Conservation (phyloP, 2,797 vertebrate genomes). For the Xerus rutilus region DNA sequence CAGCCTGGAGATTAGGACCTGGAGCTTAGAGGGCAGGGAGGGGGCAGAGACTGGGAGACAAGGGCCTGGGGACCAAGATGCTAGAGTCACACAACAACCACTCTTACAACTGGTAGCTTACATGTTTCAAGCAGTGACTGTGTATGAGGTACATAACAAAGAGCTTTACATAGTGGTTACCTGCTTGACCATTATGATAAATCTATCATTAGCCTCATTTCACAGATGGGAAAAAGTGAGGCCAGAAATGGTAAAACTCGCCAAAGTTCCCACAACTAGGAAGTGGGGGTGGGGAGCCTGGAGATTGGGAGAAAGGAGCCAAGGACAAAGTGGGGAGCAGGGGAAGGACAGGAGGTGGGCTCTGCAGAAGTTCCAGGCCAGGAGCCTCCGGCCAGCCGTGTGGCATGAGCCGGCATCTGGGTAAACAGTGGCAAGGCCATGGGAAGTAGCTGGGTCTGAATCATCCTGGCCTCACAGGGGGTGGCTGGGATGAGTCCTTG, state of each 20-base stretch:
- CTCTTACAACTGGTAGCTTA: background rate
- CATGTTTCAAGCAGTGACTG: background rate
- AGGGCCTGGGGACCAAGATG: background rate
- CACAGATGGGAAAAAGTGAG: slow-evolving; percentile 54
- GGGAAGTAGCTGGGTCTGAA: slow-evolving; percentile 65
- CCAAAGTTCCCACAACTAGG: background rate
- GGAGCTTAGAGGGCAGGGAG: background rate
- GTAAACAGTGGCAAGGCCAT: slow-evolving; percentile 65
- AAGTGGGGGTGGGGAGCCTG: background rate
- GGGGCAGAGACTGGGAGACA: background rate
- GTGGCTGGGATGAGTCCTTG: background rate
- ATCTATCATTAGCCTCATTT: background rate
- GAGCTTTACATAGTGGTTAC: background rate
- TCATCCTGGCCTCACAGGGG: slow-evolving; percentile 9
- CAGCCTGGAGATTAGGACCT: background rate
- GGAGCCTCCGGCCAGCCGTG: background rate
- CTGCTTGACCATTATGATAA: background rate
- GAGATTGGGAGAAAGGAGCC: background rate
- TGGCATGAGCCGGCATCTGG: slow-evolving; percentile 15
- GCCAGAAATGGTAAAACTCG: background rate
- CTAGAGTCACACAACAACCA: too few relatives aligned
- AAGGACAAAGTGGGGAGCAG: background rate
- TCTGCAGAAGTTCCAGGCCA: background rate
- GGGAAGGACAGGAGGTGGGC: background rate
- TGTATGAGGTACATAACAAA: background rate